Percentiles rank a stretch among this genome's conserved stretches.
These are phyloP conservation scores for Turdus rufiventris DNA, from an alignment of 2,113 vertebrate species.

Conservation along the genomic window DNA sequence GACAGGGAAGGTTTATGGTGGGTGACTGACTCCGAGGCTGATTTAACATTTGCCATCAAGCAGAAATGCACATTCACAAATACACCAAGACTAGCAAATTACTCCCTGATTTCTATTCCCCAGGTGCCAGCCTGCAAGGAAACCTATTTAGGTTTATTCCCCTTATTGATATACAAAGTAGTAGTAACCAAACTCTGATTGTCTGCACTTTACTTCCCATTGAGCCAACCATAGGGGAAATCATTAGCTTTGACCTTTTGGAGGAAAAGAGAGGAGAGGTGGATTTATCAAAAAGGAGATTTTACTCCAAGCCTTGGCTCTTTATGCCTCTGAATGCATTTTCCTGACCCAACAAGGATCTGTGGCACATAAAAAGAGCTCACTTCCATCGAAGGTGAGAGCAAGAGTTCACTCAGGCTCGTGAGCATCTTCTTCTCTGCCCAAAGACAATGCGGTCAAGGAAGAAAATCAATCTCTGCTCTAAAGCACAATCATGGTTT, in stretches of 20 bases:
- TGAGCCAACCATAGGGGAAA: constrained; percentile 50
- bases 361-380: neutral
- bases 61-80: constrained; percentile 72
- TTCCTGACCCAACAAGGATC: constrained; percentile 9
- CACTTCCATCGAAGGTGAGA: neutral
- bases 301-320: constrained; percentile 7
- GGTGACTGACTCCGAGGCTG: constrained; percentile 67
- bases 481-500: constrained; percentile 21
- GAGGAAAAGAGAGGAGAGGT: neutral
- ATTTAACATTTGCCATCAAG: constrained; percentile 68
- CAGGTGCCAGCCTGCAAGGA: constrained; percentile 42
- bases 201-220: constrained; percentile 52
- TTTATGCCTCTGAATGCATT: constrained; percentile 10
- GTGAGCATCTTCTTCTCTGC: neutral
- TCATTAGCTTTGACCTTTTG: constrained; percentile 67
- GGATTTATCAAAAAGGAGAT: constrained; percentile 64
- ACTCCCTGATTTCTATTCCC: constrained; percentile 67
- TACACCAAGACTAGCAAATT: constrained; percentile 63
- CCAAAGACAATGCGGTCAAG: neutral
- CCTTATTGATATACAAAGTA: constrained; percentile 55
- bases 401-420: neutral
- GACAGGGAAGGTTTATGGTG: constrained; percentile 40
- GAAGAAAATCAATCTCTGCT: constrained; percentile 46
- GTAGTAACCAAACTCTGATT: constrained; percentile 54
- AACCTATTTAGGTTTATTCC: constrained; percentile 64